These are phyloP conservation scores for Drosophila pseudoobscura DNA, from an alignment of 1,140 invertebrate genomes.

Conservation along the genomic window DNA sequence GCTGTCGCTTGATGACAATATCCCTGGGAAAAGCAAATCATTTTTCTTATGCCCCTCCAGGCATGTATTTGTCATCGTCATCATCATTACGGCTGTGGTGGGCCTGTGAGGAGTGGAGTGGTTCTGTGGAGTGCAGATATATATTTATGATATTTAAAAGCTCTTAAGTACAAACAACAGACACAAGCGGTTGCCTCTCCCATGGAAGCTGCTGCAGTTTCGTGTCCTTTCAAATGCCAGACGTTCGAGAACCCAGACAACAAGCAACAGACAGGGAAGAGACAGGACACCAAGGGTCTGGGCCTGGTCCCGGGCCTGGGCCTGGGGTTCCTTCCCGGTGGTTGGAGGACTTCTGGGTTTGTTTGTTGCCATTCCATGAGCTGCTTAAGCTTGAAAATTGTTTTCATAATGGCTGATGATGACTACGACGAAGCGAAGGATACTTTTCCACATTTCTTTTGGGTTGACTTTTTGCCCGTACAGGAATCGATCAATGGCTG, in stretches of 20 bases:
- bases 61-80: constrained; percentile 78
- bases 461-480: constrained; percentile 63
- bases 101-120: background rate
- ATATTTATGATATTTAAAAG: constrained; percentile 82
- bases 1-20: constrained; percentile 23
- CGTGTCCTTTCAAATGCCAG: constrained; percentile 73
- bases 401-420: constrained; percentile 69
- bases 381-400: constrained; percentile 82
- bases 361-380: constrained; percentile 52
- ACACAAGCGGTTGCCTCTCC: constrained; percentile 53
- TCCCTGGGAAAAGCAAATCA: constrained; percentile 33
- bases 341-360: constrained; percentile 21
- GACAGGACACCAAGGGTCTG: constrained; percentile 7
- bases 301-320: constrained; percentile 3
- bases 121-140: constrained; percentile 47
- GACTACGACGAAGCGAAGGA: constrained; percentile 9
- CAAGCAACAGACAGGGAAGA: constrained; percentile 27
- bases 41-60: constrained; percentile 65
- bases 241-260: constrained; percentile 23
- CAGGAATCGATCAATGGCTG: constrained; percentile 48
- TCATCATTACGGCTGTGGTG: constrained; percentile 37
- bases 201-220: constrained; percentile 52
- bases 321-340: constrained; percentile 39
- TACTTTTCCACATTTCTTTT: constrained; percentile 44
- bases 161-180: constrained; percentile 82